Evolutionary conservation across 2,113 vertebrate species (phyloP), one percentile per base, ranked within the genome.

Genomic region (Antennarius striatus): DNA sequence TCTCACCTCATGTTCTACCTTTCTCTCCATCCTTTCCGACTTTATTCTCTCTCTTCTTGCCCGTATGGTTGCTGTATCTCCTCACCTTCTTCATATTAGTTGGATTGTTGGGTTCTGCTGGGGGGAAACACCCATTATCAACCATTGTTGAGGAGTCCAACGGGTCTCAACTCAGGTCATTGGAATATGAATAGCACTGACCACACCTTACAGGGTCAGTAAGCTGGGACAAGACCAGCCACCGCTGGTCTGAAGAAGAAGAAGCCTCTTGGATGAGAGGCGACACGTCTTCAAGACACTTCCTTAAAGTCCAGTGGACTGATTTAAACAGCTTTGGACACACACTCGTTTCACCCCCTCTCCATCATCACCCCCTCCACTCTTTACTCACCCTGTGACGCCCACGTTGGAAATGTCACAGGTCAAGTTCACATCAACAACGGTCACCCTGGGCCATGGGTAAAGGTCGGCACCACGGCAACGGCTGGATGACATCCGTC

Each of bases 321-420:
- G 22, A 22, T 22, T 22, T 22, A 22, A 22, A 22, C 22, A 22
- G 22, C 22, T 22, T 22, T 22, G 22, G 22, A 13, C 17, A n/a
- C n/a, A n/a, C n/a, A n/a, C n/a, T n/a, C 56, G 56, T 56, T 60
- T 78, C 69, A 77, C 52, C 62, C 63, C 53, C 66, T 76, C 68
- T 68, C 85, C 75, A 63, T 74, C 83, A 76, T 63, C 55, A 55
- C 56, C 52, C 40, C 32, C 6, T 52, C 56, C 65, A 56, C 16
- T 54, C 47, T 43, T 39, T 39, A 10, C 30, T 47, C 16, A 39
- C 60, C 42, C 56, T 49, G 63, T 11, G 16, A 57, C 73, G 65
- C 81, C 64, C 58, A 42, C 83, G 78, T 69, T 82, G 83, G 71
- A 92, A 93, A 93, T 92, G 91, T 88, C 91, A 92, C 67, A 70